A percentile compares a stretch with the other conserved stretches of the same genome.
These are phyloP conservation scores for Hypena proboscidalis DNA, from an alignment of 2,888 invertebrate genomes.

Conservation along the genomic window DNA sequence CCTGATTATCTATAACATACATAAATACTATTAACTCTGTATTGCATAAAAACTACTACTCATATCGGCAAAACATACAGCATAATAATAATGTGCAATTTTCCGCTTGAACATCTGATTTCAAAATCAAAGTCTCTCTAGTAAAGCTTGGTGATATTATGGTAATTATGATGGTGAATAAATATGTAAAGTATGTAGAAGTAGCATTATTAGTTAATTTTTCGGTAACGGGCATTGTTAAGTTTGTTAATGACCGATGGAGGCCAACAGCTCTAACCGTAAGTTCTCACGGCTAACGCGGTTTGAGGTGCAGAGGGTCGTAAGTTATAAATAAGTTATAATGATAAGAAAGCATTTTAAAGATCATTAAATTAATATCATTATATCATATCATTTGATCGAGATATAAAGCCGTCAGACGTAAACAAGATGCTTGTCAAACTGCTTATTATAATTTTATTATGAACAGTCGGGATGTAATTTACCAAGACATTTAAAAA, in stretches of 20 bases:
- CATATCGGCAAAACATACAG: too few relatives aligned
- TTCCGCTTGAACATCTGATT: too few relatives aligned
- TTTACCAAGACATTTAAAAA: too few relatives aligned
- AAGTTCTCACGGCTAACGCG: slow-evolving; percentile 33
- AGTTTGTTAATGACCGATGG: slow-evolving; percentile 43
- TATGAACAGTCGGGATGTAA: too few relatives aligned
- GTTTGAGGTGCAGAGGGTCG: slow-evolving; percentile 2
- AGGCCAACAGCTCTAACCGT: slow-evolving; percentile 44
- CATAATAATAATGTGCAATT: too few relatives aligned
- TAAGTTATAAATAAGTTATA: background rate
- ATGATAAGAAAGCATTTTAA: slow-evolving; percentile 19
- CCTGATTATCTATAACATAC: slow-evolving; percentile 28
- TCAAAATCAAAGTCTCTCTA: too few relatives aligned
- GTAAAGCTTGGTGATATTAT: too few relatives aligned
- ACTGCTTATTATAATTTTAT: too few relatives aligned
- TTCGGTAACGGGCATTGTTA: slow-evolving; percentile 43
- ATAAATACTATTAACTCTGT: slow-evolving; percentile 34
- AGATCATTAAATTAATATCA: too few relatives aligned
- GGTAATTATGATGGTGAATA: slow-evolving; percentile 23
- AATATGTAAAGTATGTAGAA: slow-evolving; percentile 32
- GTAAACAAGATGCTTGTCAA: too few relatives aligned
- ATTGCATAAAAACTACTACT: slow-evolving; percentile 29
- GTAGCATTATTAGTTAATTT: slow-evolving; percentile 41
- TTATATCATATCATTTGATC: too few relatives aligned
- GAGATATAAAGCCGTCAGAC: too few relatives aligned